Evolutionary conservation across 2,888 invertebrate species (phyloP).

Genomic region (Emmelina monodactyla): DNA sequence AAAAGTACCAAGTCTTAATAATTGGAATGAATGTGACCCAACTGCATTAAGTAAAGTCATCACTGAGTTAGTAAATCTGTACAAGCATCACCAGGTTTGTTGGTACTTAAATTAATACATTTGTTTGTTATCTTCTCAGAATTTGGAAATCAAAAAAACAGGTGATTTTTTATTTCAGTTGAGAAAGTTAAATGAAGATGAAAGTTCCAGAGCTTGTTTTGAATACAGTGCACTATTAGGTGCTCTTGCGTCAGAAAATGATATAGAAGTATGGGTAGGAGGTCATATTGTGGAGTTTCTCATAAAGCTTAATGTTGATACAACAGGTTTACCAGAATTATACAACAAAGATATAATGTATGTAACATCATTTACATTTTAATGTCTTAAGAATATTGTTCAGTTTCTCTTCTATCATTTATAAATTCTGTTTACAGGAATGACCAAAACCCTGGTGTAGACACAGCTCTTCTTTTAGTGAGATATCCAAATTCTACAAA

Average conservation of each 20-base stretch:
- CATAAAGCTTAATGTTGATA: conserved; percentile 70
- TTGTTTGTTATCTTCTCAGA: too few species aligned
- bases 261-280: conserved; percentile 73
- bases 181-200: conserved; percentile 55
- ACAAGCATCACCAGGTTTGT: conserved; percentile 70
- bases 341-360: conserved; percentile 22
- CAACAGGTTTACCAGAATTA: conserved; percentile 67
- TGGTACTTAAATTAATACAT: too few species aligned
- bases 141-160: too few species aligned
- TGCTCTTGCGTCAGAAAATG: conserved; percentile 56
- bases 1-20: conserved; percentile 65
- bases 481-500: conserved; percentile 63
- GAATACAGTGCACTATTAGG: conserved; percentile 71
- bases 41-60: conserved; percentile 68
- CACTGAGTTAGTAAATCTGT: conserved; percentile 67
- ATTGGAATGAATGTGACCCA: conserved; percentile 71
- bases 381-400: background rate
- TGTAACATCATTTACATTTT: background rate
- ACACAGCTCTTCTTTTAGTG: conserved; percentile 64
- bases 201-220: conserved; percentile 62
- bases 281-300: conserved; percentile 69
- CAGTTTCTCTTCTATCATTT: background rate
- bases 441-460: conserved; percentile 50
- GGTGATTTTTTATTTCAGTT: conserved; percentile 36
- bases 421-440: conserved; percentile 25